phyloP scores from a whole-genome alignment of 2,797 vertebrate genomes.

The Ctenosaura bakeri region DNA sequence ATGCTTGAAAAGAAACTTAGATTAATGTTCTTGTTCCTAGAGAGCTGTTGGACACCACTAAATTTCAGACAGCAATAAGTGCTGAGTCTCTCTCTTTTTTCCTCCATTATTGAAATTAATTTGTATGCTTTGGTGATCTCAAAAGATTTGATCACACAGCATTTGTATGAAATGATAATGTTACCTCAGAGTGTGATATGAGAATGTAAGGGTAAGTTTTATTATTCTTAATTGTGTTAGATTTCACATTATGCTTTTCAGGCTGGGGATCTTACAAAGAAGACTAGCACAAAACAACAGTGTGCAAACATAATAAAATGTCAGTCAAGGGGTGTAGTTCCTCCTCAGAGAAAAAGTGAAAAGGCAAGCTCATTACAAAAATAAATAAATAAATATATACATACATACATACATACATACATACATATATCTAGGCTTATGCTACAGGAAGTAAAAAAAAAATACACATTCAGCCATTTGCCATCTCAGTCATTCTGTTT shows the following conservation, averaged over 20 bases:
- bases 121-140: not conserved
- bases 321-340: not conserved
- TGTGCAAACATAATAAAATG: not conserved
- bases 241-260: not conserved
- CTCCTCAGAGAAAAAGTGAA: not conserved
- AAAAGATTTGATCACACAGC: not conserved
- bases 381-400: too few species aligned
- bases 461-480: not conserved
- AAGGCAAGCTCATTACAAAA: too few species aligned
- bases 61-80: slow-evolving; percentile 1
- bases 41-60: not conserved
- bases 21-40: slow-evolving; percentile 8
- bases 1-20: not conserved
- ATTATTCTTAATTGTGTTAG: not conserved
- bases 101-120: not conserved
- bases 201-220: not conserved
- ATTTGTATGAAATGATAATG: slow-evolving; percentile 12
- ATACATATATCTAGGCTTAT: not conserved
- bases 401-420: too few species aligned
- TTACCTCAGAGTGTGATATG: not conserved
- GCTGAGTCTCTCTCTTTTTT: not conserved
- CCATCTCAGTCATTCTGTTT: not conserved
- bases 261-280: not conserved
- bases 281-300: not conserved
- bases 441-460: not conserved